Base-by-base conservation (phyloP, 2,113 vertebrate genomes). In the Nesoenas mayeri region DNA sequence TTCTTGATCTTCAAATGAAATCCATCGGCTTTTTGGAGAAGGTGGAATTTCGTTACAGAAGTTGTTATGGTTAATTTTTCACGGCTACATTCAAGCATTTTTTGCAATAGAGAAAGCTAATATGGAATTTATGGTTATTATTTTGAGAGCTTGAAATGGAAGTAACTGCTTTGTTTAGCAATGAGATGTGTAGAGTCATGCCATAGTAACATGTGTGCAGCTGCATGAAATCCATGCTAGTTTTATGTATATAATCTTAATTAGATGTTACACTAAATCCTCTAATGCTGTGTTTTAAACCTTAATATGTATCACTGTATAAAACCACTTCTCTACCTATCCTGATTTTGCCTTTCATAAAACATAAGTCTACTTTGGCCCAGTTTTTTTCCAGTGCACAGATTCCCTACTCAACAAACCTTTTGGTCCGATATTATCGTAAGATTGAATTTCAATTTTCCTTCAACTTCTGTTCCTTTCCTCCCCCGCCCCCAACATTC, bases 401-500 rank as follows among this genome's bases (percentile, higher is more conserved):
- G 61, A n/a, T 67, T 80, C 29, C 62, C 24, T 26, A 61, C 26
- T 38, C 51, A 72, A 12, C n/a, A 54, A 82, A 69, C 42, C 15
- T 83, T 58, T 89, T 56, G 58, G 78, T 93, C 80, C 79, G 42
- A 3, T 83, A 56, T 60, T 92, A 66, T 67, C 34, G 2, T 54
- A 51, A 88, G 67, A 71, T 26, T 85, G 62, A 88, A 89, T 69
- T 91, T 15, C 89, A 95, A 69, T 94, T 75, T 79, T 91, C 78
- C 88, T 92, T 94, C 77, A 85, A 79, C 71, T 86, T 91, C 54
- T 69, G 75, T 90, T 89, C 86, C 83, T 73, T 96, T 85, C 32
- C 15, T 1, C n/a, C 65, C 70, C 38, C 53, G 13, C 38, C 38
- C 38, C 54, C 3, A 1, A 78, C 67, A 62, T 91, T 95, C 82